A percentile compares a stretch with the other conserved stretches of the same genome.
Conservation (phyloP, 2,888 invertebrate species). For the Sclerodermus sp. region DNA sequence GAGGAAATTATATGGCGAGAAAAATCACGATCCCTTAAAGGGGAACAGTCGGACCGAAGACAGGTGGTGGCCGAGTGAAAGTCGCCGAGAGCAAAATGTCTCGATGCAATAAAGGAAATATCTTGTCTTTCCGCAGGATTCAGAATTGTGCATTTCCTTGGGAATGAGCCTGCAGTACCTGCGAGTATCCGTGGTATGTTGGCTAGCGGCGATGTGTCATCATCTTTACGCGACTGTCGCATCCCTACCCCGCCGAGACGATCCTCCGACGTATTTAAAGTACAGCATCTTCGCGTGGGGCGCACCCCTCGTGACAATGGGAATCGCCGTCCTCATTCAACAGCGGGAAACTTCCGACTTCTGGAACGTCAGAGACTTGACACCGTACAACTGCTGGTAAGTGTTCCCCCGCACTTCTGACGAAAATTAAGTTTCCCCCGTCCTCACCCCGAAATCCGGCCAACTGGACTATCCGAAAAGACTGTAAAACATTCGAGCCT, state of each 20-base stretch:
- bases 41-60: no score
- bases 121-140: conserved; percentile 58
- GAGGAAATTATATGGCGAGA: no score
- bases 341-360: conserved; percentile 59
- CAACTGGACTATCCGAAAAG: no score
- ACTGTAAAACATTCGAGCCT: no score
- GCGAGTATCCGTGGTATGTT: conserved; percentile 67
- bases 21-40: no score
- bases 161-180: conserved; percentile 68
- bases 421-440: no score
- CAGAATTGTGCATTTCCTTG: conserved; percentile 64
- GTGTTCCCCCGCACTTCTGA: conserved; percentile 18
- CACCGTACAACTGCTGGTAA: conserved; percentile 63
- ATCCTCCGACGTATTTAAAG: conserved; percentile 57
- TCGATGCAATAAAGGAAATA: no score
- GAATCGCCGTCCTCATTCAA: conserved; percentile 61
- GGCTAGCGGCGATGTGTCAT: conserved; percentile 70
- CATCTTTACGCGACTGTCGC: conserved; percentile 62
- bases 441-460: no score
- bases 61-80: no score
- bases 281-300: conserved; percentile 70
- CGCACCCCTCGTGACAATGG: conserved; percentile 62
- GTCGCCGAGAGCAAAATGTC: no score
- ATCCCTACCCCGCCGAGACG: conserved; percentile 50
- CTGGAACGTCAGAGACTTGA: conserved; percentile 58